phyloP scores from a whole-genome alignment of 2,888 invertebrate species.

The Andrena fulva region DNA sequence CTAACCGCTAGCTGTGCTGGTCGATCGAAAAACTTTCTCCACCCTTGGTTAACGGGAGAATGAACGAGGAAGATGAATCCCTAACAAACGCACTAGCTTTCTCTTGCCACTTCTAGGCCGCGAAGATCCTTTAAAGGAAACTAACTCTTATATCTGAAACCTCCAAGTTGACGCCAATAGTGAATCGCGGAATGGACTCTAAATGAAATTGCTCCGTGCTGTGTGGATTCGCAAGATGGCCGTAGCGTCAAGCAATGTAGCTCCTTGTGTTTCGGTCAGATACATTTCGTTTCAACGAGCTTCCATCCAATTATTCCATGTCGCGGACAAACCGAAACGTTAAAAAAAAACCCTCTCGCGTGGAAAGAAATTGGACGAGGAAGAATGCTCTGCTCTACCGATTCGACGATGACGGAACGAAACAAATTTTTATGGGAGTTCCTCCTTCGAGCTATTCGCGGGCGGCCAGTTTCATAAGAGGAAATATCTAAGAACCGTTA shows the following conservation, averaged over 20 bases:
- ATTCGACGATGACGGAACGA: not conserved
- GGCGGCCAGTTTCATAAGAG: not conserved
- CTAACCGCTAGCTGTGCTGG: slow-evolving; percentile 42
- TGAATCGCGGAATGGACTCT: slow-evolving; percentile 22
- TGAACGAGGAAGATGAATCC: not conserved
- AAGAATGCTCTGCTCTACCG: too few species aligned
- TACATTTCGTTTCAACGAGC: not conserved
- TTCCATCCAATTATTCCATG: not conserved
- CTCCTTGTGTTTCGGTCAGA: slow-evolving; percentile 19
- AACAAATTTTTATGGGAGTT: not conserved
- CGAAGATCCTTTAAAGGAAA: not conserved
- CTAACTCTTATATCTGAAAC: not conserved
- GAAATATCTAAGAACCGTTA: not conserved
- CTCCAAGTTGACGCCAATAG: not conserved
- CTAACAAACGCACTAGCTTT: not conserved
- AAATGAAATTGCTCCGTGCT: slow-evolving; percentile 24
- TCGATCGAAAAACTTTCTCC: not conserved
- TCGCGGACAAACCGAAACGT: too few species aligned
- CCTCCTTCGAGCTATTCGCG: not conserved
- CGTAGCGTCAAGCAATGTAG: slow-evolving; percentile 46
- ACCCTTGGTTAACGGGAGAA: not conserved
- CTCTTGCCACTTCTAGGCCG: not conserved
- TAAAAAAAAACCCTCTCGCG: too few species aligned
- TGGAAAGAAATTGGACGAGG: too few species aligned
- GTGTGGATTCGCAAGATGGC: slow-evolving; percentile 68